phyloP scores from a whole-genome alignment of 2,113 vertebrate genomes.

The Lonchura striata region DNA sequence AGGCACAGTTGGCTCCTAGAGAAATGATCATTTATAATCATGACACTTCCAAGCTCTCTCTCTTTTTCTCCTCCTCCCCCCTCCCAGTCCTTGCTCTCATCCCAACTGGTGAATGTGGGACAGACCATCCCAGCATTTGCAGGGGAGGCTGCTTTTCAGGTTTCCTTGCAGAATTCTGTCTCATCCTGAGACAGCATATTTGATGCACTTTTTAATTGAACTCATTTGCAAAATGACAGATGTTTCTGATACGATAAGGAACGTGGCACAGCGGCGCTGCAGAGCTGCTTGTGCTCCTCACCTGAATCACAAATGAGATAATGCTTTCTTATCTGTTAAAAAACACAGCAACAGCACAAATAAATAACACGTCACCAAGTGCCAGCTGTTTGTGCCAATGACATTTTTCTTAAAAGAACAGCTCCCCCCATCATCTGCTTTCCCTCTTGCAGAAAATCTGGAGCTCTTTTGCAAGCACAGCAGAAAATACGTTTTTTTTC shows the following conservation, averaged over 20 bases:
- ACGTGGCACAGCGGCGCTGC: neutral
- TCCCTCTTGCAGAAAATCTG: slow-evolving; percentile 8
- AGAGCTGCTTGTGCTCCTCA: neutral
- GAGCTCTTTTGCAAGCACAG: neutral
- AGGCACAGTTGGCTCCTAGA: neutral
- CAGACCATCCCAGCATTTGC: neutral
- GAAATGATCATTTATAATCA: neutral
- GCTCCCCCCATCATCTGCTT: neutral
- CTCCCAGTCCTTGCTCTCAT: neutral
- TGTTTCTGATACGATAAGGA: slow-evolving; percentile 36
- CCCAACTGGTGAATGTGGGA: neutral
- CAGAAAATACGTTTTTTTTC: neutral
- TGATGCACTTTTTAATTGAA: neutral
- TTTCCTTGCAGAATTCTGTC: neutral
- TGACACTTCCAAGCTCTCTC: neutral
- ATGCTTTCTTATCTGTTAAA: slow-evolving; percentile 51
- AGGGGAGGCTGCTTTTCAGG: neutral
- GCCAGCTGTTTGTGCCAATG: slow-evolving; percentile 60
- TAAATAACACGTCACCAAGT: slow-evolving; percentile 43
- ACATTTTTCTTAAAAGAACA: slow-evolving; percentile 24
- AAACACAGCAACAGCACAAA: slow-evolving; percentile 26
- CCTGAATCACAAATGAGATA: slow-evolving; percentile 29
- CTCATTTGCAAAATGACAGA: neutral
- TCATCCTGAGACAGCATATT: slow-evolving; percentile 22
- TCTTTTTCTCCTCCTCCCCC: neutral